Evolutionary conservation across 2,113 vertebrate genomes (phyloP).

Genomic region (Oophaga pumilio): DNA sequence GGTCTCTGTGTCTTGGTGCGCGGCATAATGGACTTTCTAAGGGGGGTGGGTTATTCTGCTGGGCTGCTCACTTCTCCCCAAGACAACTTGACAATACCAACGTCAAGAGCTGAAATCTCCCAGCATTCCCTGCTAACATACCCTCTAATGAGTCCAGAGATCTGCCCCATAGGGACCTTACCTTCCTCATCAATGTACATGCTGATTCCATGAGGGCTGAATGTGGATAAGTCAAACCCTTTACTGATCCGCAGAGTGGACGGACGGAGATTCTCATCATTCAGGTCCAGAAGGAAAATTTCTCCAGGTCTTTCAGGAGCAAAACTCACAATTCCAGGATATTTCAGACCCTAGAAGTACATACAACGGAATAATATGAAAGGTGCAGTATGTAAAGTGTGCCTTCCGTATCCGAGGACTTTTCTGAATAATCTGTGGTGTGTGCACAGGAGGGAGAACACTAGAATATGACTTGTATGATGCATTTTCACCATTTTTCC

Average conservation of each 20-base stretch:
- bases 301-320: conserved; percentile 75
- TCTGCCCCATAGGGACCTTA: neutral
- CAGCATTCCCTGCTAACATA: neutral
- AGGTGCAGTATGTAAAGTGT: neutral
- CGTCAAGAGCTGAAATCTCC: neutral
- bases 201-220: conserved; percentile 93
- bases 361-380: conserved; percentile 2
- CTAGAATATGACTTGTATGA: too few species aligned
- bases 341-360: conserved; percentile 77
- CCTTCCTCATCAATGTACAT: conserved; percentile 75
- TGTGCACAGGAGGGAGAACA: too few species aligned
- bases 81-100: too few species aligned
- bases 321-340: conserved; percentile 68
- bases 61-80: too few species aligned
- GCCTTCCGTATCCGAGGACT: too few species aligned
- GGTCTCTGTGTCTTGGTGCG: too few species aligned
- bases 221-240: conserved; percentile 82
- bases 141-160: too few species aligned
- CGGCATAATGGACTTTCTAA: too few species aligned
- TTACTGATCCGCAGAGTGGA: conserved; percentile 78
- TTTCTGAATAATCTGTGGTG: too few species aligned
- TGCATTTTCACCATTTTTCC: too few species aligned
- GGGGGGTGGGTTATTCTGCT: too few species aligned
- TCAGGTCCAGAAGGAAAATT: conserved; percentile 82
- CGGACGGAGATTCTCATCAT: conserved; percentile 71